Conservation (phyloP, 1,140 invertebrate genomes). For the Sarcophaga peregrina region DNA sequence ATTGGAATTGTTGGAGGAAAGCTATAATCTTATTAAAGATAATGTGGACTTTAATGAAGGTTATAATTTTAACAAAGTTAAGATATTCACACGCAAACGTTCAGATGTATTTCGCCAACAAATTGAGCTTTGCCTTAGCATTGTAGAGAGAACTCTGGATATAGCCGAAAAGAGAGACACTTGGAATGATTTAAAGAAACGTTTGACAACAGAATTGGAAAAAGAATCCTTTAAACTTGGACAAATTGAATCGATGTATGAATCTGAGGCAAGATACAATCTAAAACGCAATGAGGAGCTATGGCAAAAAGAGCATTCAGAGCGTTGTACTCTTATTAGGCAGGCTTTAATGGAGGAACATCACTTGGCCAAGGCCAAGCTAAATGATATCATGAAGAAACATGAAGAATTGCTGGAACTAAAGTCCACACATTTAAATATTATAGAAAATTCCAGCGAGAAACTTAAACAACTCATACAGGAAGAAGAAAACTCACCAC, state of each 20-base stretch:
- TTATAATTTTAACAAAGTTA: constrained; percentile 61
- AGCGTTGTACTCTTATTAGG: constrained; percentile 52
- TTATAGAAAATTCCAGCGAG: constrained; percentile 66
- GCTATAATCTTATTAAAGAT: constrained; percentile 49
- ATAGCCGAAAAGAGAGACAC: constrained; percentile 51
- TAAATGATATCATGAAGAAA: constrained; percentile 60
- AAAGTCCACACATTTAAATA: constrained; percentile 62
- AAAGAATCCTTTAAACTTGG: constrained; percentile 48
- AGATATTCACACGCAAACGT: constrained; percentile 57
- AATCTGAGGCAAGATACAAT: constrained; percentile 62
- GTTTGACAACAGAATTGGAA: constrained; percentile 53
- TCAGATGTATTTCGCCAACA: constrained; percentile 60
- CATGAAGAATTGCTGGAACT: constrained; percentile 65
- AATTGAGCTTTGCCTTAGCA: constrained; percentile 53
- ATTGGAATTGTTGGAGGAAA: constrained; percentile 55
- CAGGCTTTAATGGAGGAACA: constrained; percentile 53
- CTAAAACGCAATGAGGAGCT: constrained; percentile 56
- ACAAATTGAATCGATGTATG: constrained; percentile 64
- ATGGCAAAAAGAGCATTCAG: constrained; percentile 57
- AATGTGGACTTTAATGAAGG: constrained; percentile 47
- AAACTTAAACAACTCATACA: constrained; percentile 64
- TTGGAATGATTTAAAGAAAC: constrained; percentile 46
- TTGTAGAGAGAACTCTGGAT: constrained; percentile 55
- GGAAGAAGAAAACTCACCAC: constrained; percentile 48
- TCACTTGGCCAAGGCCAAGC: constrained; percentile 49